phyloP scores from a whole-genome alignment of 2,797 vertebrate species.

The Austrolebias charrua region DNA sequence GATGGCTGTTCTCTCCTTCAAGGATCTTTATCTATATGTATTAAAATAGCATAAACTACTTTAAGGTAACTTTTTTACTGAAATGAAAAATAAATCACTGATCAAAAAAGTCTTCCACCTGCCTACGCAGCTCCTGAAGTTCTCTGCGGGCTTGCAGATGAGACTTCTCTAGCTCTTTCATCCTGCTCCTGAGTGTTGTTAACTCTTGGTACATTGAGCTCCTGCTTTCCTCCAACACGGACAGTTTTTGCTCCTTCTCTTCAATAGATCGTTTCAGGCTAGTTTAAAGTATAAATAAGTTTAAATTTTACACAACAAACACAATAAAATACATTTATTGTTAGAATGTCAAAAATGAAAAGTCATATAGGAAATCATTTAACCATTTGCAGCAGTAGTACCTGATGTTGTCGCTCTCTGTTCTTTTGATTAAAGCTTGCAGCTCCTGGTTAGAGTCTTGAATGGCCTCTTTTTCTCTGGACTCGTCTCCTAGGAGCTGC shows the following conservation, averaged over 20 bases:
- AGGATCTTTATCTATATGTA: constrained; percentile 79
- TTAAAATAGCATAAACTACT: constrained; percentile 13
- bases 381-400: constrained; percentile 33
- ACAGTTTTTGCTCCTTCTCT: constrained; percentile 79
- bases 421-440: constrained; percentile 71
- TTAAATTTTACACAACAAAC: neutral
- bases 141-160: constrained; percentile 73
- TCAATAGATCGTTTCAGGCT: constrained; percentile 81
- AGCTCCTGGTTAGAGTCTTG: constrained; percentile 81
- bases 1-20: constrained; percentile 72
- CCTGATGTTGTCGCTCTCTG: constrained; percentile 85
- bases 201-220: constrained; percentile 72
- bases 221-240: constrained; percentile 75
- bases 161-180: constrained; percentile 78
- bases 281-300: constrained; percentile 14
- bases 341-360: neutral
- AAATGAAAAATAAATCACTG: constrained; percentile 31
- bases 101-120: constrained; percentile 69
- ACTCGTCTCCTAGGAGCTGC: constrained; percentile 70
- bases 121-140: constrained; percentile 81
- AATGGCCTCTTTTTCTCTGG: constrained; percentile 78
- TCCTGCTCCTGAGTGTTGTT: constrained; percentile 65
- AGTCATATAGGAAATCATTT: neutral
- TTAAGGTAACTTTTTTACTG: constrained; percentile 28
- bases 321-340: neutral